Evolutionary conservation across 2,797 vertebrate genomes (phyloP).

Genomic region (Halcyon badia): DNA sequence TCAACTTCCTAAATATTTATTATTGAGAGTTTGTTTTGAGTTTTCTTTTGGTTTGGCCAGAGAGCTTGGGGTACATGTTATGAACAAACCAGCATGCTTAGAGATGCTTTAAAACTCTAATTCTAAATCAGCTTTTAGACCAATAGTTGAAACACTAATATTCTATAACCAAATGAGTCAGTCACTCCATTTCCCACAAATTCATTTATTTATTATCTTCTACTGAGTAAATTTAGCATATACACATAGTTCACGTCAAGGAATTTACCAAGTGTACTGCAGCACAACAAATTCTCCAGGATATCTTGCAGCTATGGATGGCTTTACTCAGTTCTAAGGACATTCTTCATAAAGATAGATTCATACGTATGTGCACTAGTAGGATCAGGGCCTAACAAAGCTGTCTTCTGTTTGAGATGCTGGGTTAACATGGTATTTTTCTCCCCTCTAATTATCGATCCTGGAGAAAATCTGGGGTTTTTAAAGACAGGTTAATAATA

Average conservation of each 20-base stretch:
- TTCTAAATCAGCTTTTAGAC: not conserved
- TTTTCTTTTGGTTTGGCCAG: not conserved
- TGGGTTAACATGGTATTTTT: not conserved
- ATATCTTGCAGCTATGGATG: not conserved
- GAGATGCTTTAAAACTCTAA: not conserved
- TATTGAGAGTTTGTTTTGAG: not conserved
- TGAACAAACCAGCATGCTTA: not conserved
- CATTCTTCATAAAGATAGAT: not conserved
- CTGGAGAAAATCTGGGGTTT: not conserved
- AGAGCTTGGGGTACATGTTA: not conserved
- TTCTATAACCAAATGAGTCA: not conserved
- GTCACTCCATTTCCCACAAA: not conserved
- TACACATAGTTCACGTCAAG: not conserved
- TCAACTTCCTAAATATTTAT: not conserved
- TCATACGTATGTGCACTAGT: rapidly evolving
- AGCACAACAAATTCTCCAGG: not conserved
- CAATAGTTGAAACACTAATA: not conserved
- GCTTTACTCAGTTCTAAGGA: not conserved
- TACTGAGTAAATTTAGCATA: not conserved
- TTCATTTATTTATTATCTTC: not conserved
- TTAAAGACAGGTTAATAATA: not conserved
- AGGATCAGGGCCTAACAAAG: not conserved
- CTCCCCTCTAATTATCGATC: not conserved
- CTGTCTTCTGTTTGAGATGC: not conserved
- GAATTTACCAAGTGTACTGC: not conserved